These are phyloP conservation scores for Pimpla rufipes DNA, from an alignment of 2,888 invertebrate genomes.

Conservation along the genomic window DNA sequence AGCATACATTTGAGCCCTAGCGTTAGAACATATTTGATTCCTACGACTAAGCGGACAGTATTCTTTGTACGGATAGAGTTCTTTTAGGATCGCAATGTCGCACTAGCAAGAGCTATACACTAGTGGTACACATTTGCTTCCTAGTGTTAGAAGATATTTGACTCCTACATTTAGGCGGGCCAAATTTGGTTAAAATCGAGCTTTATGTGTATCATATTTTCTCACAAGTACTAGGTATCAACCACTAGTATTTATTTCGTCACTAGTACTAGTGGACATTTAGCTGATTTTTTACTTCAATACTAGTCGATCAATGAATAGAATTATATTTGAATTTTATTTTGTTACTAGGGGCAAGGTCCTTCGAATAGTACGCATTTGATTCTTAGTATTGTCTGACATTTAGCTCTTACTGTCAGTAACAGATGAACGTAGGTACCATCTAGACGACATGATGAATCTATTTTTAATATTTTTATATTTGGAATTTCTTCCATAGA, in stretches of 20 bases:
- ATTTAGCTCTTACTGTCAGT: not conserved
- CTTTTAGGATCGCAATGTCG: not conserved
- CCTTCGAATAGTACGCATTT: not conserved
- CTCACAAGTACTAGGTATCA: not conserved
- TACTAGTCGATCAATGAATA: not conserved
- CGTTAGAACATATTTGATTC: too few species aligned
- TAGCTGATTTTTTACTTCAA: too few species aligned
- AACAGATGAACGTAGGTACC: not conserved
- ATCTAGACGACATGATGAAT: too few species aligned
- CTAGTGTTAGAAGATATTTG: not conserved
- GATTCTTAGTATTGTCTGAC: not conserved
- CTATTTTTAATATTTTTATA: not conserved
- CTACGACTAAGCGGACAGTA: not conserved
- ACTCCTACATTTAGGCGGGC: too few species aligned
- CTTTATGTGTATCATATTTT: not conserved
- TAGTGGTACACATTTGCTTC: too few species aligned
- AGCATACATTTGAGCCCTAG: too few species aligned
- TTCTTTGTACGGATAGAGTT: not conserved
- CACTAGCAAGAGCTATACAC: too few species aligned
- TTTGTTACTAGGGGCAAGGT: not conserved
- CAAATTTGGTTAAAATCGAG: not conserved
- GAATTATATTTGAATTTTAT: not conserved
- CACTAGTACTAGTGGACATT: not conserved
- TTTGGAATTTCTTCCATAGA: not conserved
- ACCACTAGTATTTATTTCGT: not conserved